Evolutionary conservation across 2,797 vertebrate species (phyloP).

Genomic region (Champsocephalus esox): DNA sequence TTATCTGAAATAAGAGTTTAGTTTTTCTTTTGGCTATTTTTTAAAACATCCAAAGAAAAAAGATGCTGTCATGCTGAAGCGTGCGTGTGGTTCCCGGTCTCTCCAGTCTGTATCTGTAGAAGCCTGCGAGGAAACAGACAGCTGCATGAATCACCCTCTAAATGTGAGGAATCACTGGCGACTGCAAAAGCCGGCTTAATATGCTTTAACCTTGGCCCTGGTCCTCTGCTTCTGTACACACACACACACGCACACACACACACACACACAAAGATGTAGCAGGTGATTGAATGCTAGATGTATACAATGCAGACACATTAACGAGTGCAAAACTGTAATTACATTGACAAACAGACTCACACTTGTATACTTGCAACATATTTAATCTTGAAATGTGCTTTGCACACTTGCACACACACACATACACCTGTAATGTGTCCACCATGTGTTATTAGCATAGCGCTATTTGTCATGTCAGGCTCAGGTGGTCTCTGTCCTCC

Average conservation of each 20-base stretch:
- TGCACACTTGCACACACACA: background rate
- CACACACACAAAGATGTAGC: background rate
- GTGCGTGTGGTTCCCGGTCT: background rate
- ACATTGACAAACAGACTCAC: conserved; percentile 17
- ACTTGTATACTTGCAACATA: conserved; percentile 7
- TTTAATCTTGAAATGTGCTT: conserved; percentile 12
- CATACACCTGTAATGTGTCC: conserved; percentile 1
- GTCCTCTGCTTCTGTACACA: conserved; percentile 13
- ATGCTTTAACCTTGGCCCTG: conserved; percentile 57
- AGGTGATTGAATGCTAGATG: background rate
- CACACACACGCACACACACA: background rate
- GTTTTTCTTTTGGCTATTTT: too few species aligned
- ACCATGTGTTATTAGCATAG: conserved; percentile 54
- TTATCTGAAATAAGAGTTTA: too few species aligned
- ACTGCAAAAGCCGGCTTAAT: conserved; percentile 41
- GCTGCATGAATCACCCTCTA: conserved; percentile 53
- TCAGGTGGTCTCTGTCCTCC: conserved; percentile 49
- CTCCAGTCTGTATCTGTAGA: background rate
- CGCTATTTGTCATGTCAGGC: conserved; percentile 66
- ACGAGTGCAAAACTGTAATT: conserved; percentile 22
- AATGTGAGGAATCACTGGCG: conserved; percentile 40
- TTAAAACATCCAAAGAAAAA: background rate
- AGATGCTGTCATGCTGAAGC: background rate
- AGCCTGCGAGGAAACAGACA: conserved; percentile 31
- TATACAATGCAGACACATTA: conserved; percentile 24